phyloP scores from a whole-genome alignment of 2,797 vertebrate species.

The Pseudotriccus pelzelni region DNA sequence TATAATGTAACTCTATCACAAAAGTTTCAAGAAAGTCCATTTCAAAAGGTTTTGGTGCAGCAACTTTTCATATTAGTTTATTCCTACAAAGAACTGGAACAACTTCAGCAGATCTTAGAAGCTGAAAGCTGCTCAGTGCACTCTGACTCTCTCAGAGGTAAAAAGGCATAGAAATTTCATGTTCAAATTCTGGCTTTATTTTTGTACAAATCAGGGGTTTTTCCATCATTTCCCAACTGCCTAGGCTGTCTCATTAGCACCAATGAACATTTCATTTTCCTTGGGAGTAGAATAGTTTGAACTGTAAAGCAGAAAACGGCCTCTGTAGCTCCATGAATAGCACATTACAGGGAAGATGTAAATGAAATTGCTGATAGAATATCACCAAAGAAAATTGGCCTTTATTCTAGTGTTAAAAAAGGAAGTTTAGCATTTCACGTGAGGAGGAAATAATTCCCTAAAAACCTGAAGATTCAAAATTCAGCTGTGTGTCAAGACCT shows the following conservation, averaged over 20 bases:
- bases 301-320: not conserved
- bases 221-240: not conserved
- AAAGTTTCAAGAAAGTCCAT: not conserved
- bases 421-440: not conserved
- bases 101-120: not conserved
- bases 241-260: not conserved
- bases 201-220: not conserved
- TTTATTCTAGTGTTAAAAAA: not conserved
- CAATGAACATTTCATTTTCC: not conserved
- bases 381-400: not conserved
- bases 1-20: not conserved
- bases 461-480: fast-evolving
- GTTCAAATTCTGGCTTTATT: not conserved
- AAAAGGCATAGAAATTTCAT: not conserved
- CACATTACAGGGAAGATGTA: not conserved
- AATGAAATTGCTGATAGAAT: not conserved
- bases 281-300: not conserved
- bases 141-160: not conserved
- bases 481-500: not conserved
- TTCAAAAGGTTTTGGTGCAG: not conserved
- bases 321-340: not conserved
- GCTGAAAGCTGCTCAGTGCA: not conserved
- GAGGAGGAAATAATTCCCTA: not conserved
- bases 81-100: not conserved
- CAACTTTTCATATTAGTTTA: not conserved